A percentile compares a stretch with the other conserved stretches of the same genome.
Conservation (phyloP, 1,140 invertebrate genomes). For the Leptopilina clavipes region DNA sequence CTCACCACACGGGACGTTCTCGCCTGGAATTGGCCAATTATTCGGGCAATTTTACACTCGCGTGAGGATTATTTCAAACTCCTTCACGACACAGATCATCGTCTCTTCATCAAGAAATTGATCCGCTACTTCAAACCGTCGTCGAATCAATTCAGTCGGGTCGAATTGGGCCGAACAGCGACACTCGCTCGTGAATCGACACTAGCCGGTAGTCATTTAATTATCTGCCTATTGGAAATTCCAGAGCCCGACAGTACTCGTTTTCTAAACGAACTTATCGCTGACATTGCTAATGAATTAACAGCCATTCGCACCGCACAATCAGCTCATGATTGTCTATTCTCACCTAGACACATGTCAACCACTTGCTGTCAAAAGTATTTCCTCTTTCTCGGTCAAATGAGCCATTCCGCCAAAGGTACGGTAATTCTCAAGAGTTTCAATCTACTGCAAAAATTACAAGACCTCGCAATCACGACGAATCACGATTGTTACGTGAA, state of each 20-base stretch:
- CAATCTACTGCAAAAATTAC: conserved; percentile 86
- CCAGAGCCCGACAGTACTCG: conserved; percentile 76
- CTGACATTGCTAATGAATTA: conserved; percentile 86
- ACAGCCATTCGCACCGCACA: conserved; percentile 82
- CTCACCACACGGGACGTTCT: conserved; percentile 75
- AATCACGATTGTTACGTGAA: conserved; percentile 95
- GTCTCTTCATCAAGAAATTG: conserved; percentile 87
- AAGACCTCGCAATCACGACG: conserved; percentile 86
- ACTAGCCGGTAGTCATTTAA: conserved; percentile 83
- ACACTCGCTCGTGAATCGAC: conserved; percentile 79
- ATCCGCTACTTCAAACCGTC: conserved; percentile 92
- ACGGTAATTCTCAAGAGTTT: conserved; percentile 84
- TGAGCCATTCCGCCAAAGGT: conserved; percentile 85
- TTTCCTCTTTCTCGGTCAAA: conserved; percentile 92
- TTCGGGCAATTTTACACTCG: conserved; percentile 75
- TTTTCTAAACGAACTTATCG: conserved; percentile 85
- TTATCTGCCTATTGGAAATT: conserved; percentile 82
- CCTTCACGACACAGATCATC: conserved; percentile 81
- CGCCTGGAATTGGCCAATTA: conserved; percentile 81
- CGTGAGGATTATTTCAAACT: conserved; percentile 64
- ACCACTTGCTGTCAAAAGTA: conserved; percentile 94
- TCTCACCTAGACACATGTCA: conserved; percentile 90
- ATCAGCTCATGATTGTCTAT: conserved; percentile 89
- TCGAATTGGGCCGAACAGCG: conserved; percentile 81
- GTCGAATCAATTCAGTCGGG: conserved; percentile 85